These are phyloP conservation scores for Eumerus sabulonum DNA, from an alignment of 2,888 invertebrate species.

Conservation along the genomic window DNA sequence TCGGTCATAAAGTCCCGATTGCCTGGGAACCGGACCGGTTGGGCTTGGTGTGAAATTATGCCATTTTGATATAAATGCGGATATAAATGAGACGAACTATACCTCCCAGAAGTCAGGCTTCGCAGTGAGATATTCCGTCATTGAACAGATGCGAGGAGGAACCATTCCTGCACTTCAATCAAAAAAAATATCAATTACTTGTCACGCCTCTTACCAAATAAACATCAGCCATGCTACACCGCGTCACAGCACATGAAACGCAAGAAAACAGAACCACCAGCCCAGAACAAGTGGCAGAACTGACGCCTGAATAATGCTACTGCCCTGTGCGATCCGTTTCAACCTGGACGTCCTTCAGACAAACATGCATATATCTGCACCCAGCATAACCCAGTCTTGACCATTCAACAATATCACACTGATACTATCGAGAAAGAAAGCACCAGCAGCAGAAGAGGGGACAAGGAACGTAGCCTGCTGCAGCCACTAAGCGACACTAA, in stretches of 20 bases:
- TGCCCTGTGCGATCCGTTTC: conserved; percentile 62
- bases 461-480: not conserved
- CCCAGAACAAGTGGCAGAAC: conserved; percentile 63
- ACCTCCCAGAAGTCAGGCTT: conserved; percentile 36
- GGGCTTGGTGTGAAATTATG: too few species aligned
- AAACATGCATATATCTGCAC: conserved; percentile 16
- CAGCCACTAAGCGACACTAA: conserved; percentile 50
- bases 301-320: conserved; percentile 69
- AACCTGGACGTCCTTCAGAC: conserved; percentile 41
- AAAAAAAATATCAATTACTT: conserved; percentile 67
- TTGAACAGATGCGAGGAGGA: conserved; percentile 14
- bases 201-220: conserved; percentile 62
- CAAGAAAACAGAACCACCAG: conserved; percentile 30
- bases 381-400: too few species aligned
- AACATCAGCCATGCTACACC: conserved; percentile 29
- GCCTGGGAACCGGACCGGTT: too few species aligned
- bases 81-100: too few species aligned
- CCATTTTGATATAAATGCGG: too few species aligned
- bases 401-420: too few species aligned
- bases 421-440: too few species aligned
- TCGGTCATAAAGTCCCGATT: not conserved
- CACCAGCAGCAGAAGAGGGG: too few species aligned
- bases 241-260: conserved; percentile 8
- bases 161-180: conserved; percentile 60
- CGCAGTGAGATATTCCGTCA: conserved; percentile 41